Base-by-base conservation (phyloP, 64 coral and sea anemone genomes). In the Montipora efflorescens region DNA sequence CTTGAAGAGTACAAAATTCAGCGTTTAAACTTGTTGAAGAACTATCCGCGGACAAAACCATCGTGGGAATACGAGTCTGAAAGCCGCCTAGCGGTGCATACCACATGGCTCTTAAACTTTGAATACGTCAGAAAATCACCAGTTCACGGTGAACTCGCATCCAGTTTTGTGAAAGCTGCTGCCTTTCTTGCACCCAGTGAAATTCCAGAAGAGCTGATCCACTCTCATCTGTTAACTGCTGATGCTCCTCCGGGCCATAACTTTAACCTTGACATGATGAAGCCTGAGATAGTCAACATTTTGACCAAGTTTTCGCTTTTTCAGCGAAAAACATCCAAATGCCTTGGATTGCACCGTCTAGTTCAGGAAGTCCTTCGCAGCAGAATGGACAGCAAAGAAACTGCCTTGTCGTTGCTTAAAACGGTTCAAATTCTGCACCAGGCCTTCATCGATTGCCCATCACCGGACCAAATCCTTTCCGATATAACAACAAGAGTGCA, bases 101-200 rank as follows among this genome's bases (percentile, higher is more conserved):
- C 83, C 18, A 93, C 91, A 0, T 93, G 91, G 91, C 23, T 93
- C 44, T 52, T 93, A 57, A 93, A 93, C 55, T 93, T 93, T 93
- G 53, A 93, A 5, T 70, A 93, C 52, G 75, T 84, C 7, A 87
- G 9, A 36, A 64, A 79, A 4, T 69, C 74, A 25, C 16, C 15
- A 0, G 25, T 28, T 28, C 71, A 64, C 77, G 83, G 77, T 67
- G 47, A 64, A 18, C 59, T 61, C 71, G 46, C 78, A 18, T 48
- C 72, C 36, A 77, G 19, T 47, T 79, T 67, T 22, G 79, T 79
- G 11, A 25, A 80, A 48, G 57, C 88, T 9, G 47, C 55, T 5
- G 76, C 75, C 5, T 68, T 90, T 36, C 66, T 90, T n/a, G 76
- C 71, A 49, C 88, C 58, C 20, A 64, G 67, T n/a, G 25, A 79